Evolutionary conservation across 2,888 invertebrate genomes (phyloP).

Genomic region (Macaria liturata): DNA sequence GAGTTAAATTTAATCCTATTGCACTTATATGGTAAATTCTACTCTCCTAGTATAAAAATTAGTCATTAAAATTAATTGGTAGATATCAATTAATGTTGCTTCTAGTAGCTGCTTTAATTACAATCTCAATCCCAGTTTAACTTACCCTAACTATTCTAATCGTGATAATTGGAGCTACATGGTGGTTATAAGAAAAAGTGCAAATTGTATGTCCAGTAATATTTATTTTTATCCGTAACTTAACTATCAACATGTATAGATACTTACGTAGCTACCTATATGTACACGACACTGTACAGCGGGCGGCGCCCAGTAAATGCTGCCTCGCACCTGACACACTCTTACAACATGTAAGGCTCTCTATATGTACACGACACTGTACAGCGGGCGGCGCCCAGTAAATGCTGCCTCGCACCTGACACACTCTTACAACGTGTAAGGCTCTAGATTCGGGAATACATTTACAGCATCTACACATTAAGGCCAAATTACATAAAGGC

Average conservation of each 20-base stretch:
- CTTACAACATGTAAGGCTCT: background rate
- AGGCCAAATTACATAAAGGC: background rate
- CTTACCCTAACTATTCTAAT: too few relatives aligned
- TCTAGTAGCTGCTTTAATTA: too few relatives aligned
- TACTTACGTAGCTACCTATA: constrained; percentile 63
- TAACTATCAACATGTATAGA: constrained; percentile 69
- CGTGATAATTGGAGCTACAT: too few relatives aligned
- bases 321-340: constrained; percentile 46
- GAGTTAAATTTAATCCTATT: too few relatives aligned
- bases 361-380: constrained; percentile 80
- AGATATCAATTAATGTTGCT: too few relatives aligned
- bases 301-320: constrained; percentile 66
- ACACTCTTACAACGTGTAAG: constrained; percentile 3
- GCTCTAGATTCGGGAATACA: too few relatives aligned
- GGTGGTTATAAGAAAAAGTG: constrained; percentile 32
- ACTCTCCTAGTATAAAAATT: too few relatives aligned
- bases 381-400: constrained; percentile 61
- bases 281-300: constrained; percentile 77
- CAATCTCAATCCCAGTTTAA: too few relatives aligned
- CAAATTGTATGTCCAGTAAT: constrained; percentile 66
- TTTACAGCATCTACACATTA: background rate
- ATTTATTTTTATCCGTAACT: constrained; percentile 79
- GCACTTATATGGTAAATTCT: too few relatives aligned
- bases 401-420: constrained; percentile 63
- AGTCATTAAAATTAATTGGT: too few relatives aligned